These are phyloP conservation scores for Nomada fabriciana DNA, from an alignment of 2,888 invertebrate genomes.

Conservation along the genomic window DNA sequence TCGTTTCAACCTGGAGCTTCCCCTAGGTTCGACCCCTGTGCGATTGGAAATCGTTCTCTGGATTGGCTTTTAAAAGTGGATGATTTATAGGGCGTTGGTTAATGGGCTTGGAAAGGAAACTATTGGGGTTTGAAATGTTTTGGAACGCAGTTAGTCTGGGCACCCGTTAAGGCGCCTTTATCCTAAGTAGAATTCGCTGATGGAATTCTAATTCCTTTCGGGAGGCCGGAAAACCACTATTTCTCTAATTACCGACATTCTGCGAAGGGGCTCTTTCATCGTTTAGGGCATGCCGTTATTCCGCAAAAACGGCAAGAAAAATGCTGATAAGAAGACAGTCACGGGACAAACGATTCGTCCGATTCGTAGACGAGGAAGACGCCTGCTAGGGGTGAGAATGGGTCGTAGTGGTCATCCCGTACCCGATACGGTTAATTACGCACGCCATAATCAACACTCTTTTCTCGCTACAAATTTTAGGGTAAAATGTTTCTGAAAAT, in stretches of 20 bases:
- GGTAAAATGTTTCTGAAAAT: too few species aligned
- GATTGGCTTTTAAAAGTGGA: too few species aligned
- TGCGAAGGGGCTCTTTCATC: background rate
- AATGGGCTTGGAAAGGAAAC: too few species aligned
- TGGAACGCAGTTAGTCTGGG: too few species aligned
- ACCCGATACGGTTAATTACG: constrained; percentile 37
- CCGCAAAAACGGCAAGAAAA: background rate
- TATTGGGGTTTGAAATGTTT: too few species aligned
- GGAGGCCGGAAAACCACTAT: background rate
- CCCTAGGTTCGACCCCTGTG: background rate
- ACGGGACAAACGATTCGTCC: background rate
- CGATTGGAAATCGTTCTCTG: background rate
- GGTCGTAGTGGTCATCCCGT: constrained; percentile 20
- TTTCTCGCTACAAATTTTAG: background rate
- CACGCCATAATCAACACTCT: constrained; percentile 3
- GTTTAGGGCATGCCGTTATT: background rate
- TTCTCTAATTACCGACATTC: background rate
- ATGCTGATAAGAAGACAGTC: constrained; percentile 1
- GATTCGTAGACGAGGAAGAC: background rate
- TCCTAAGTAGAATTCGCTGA: too few species aligned
- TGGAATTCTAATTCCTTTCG: background rate
- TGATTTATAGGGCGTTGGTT: too few species aligned
- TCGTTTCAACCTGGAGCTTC: background rate
- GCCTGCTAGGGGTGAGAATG: background rate
- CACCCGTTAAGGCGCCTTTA: too few species aligned